Evolutionary conservation across 64 coral and sea anemone species (phyloP), one percentile per base, ranked within the genome.

Genomic region (Pachyseris speciosa): DNA sequence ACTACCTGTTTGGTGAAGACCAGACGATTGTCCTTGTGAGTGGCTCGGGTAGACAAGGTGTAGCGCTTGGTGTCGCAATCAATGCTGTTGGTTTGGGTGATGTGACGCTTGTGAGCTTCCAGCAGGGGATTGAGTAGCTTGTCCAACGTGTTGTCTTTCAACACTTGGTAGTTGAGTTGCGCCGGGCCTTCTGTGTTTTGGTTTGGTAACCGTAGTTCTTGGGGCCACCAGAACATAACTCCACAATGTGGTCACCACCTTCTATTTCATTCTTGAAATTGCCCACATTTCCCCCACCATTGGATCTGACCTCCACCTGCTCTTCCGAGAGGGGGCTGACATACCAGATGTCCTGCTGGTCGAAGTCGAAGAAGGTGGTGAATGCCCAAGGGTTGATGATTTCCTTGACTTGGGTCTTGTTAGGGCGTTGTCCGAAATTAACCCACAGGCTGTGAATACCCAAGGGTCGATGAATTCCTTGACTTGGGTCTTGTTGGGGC

Each of bases 31-130:
- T 74, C 71, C 36, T 74, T 74, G 71, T 74, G 71, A 20, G 32
- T 16, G 2, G 71, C 17, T 39, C 36, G 71, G 10, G 6, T 74
- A 32, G 22, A 22, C 25, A 74, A 32, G 28, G 71, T 74, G 71
- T 74, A 74, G 33, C 2, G 10, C 71, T 74, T 38, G 33, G 71
- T 32, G 2, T 74, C 17, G 10, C 72, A 47, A 20, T 24, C 7
- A 37, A 76, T 76, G 72, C 0, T 76, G 72, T 76, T 29, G 17
- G 37, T 15, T 16, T 76, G 72, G 20, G 72, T 76, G 41, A 76
- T 47, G 2, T 47, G 72, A 24, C 38, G 41, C n/a, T n/a, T n/a
- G n/a, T 39, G 17, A 24, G 7, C 33, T n/a, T n/a, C 38, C 25
- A 26, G 27, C 10, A 45, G 13, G 34, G 7, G 9, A 9, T 76